Conservation (phyloP, 2,888 invertebrate genomes). For the Nymphalis urticae region DNA sequence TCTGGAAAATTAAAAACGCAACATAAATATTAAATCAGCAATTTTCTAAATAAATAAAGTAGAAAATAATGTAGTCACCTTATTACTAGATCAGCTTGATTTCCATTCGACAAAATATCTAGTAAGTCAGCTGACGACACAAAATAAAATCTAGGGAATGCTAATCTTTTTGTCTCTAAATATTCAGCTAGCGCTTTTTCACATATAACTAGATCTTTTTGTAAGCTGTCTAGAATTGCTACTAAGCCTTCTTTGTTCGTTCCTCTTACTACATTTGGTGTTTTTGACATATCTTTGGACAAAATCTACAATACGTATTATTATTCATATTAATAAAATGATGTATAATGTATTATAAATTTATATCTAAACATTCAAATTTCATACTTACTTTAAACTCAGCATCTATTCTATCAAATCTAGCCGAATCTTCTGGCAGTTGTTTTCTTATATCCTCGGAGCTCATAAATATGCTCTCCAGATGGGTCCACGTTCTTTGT, state of each 20-base stretch:
- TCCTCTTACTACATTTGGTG: slow-evolving; percentile 94
- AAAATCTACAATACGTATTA: slow-evolving; percentile 74
- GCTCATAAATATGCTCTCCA: slow-evolving; percentile 98
- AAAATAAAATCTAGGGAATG: slow-evolving; percentile 98
- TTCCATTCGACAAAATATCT: slow-evolving; percentile 97
- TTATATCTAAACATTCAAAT: background rate
- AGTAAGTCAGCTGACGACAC: slow-evolving; percentile 97
- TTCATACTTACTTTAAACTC: slow-evolving; percentile 88
- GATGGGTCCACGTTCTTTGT: slow-evolving; percentile 97
- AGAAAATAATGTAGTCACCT: slow-evolving; percentile 57
- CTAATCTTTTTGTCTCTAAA: slow-evolving; percentile 96
- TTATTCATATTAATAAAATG: background rate
- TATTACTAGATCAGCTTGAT: slow-evolving; percentile 92
- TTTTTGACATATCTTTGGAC: slow-evolving; percentile 88
- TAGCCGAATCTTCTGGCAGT: slow-evolving; percentile 94
- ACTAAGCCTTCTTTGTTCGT: slow-evolving; percentile 93
- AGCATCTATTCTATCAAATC: slow-evolving; percentile 94
- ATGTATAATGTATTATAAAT: background rate
- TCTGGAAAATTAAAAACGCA: slow-evolving; percentile 65
- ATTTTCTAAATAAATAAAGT: background rate
- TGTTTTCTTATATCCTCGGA: slow-evolving; percentile 98
- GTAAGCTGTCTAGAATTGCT: slow-evolving; percentile 89
- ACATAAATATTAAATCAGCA: background rate
- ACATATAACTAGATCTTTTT: slow-evolving; percentile 92
- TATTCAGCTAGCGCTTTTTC: slow-evolving; percentile 98